These are phyloP conservation scores for Tauraco erythrolophus DNA, from an alignment of 2,113 vertebrate species.

Conservation along the genomic window DNA sequence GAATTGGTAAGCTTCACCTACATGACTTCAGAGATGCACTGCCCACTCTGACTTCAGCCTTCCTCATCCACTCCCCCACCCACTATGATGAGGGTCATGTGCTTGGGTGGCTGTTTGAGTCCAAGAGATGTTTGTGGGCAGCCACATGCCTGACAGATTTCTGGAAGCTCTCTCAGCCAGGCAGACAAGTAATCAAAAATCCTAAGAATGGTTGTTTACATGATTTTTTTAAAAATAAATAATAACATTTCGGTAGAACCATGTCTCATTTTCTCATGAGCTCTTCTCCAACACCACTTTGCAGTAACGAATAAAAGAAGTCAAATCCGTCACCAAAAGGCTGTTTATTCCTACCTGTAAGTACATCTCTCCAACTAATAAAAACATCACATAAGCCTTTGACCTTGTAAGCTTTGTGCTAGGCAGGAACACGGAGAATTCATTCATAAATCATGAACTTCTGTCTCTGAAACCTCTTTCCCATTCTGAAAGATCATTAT, in stretches of 20 bases:
- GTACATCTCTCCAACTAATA: neutral
- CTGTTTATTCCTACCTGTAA: neutral
- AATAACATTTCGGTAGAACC: neutral
- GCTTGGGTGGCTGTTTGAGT: neutral
- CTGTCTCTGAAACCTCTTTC: neutral
- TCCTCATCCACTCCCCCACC: neutral
- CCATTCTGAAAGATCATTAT: neutral
- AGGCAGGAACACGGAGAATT: neutral
- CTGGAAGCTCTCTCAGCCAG: neutral
- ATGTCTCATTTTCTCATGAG: neutral
- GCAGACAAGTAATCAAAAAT: neutral
- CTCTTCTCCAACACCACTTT: neutral
- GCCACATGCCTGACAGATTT: neutral
- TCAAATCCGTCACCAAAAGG: neutral
- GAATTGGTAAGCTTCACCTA: neutral
- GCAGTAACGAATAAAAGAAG: neutral
- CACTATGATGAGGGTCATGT: neutral
- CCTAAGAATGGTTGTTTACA: neutral
- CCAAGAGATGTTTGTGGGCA: neutral
- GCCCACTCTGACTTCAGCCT: neutral
- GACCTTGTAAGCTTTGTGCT: neutral
- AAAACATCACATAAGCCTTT: neutral
- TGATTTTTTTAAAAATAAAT: neutral
- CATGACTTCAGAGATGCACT: neutral
- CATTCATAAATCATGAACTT: neutral